phyloP scores from a whole-genome alignment of 2,113 vertebrate species.

The Ciconia stormi region DNA sequence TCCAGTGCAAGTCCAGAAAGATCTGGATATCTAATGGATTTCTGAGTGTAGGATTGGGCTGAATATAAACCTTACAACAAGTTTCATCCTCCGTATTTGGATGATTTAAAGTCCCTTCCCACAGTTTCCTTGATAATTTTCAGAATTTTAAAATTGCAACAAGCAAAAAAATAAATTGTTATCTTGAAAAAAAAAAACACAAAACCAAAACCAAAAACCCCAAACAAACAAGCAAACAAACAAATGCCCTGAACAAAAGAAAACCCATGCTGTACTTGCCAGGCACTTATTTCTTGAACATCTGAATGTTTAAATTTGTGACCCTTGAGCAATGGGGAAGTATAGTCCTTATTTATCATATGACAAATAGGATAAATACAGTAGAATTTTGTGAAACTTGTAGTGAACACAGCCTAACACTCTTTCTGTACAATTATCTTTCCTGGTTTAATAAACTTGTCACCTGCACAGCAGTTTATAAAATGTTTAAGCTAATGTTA shows the following conservation, averaged over 20 bases:
- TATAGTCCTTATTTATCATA: not conserved
- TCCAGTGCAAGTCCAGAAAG: not conserved
- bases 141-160: not conserved
- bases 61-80: not conserved
- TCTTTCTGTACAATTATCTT: not conserved
- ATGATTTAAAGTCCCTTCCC: not conserved
- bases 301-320: not conserved
- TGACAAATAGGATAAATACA: not conserved
- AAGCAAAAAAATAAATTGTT: not conserved
- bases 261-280: not conserved
- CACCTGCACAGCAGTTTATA: slow-evolving; percentile 65
- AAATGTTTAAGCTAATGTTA: slow-evolving; percentile 61
- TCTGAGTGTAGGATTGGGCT: not conserved
- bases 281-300: not conserved
- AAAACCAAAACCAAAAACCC: not conserved
- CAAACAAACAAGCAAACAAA: not conserved
- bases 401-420: not conserved
- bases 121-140: not conserved
- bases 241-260: not conserved
- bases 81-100: not conserved
- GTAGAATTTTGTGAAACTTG: not conserved
- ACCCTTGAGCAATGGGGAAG: not conserved
- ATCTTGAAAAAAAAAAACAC: not conserved
- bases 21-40: not conserved
- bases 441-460: slow-evolving; percentile 64